Evolutionary conservation across 1,140 invertebrate species (phyloP), one percentile per base, ranked within the genome.

Genomic region (Cotesia typhae): DNA sequence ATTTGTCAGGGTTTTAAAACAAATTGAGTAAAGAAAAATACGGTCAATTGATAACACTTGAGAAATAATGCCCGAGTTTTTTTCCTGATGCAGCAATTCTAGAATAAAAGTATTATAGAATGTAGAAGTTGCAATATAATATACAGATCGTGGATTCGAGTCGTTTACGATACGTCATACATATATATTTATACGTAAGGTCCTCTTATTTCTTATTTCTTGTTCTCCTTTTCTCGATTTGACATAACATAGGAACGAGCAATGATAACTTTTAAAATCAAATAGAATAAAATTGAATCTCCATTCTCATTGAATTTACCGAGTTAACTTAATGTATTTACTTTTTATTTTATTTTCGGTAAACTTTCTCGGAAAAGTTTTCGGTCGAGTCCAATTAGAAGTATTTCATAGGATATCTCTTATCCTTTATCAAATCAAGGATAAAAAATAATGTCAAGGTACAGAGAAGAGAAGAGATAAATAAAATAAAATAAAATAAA

Each of bases 11-110:
- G 53, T n/a, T 55, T 55, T 17, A 6, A n/a, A 14, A 17, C 4
- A 55, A 14, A 55, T 28, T 20, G 4, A 28, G 14, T 59, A 28
- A 59, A 59, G 20, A 59, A 59, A 28, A 20, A 59, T 59, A 20
- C 57, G 4, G 5, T 59, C 20, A 28, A 59, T 59, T 20, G 57
- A 59, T 20, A 28, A 59, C 57, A 59, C 57, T 59, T 28, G 20
- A 59, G 28, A 59, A 47, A 47, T 47, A 47, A 47, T 47, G 10
- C 41, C 41, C 2, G 6, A 9, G 57, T 59, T 59, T 59, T 59
- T 55, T 20, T 59, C 57, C 57, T 59, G 57, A 59, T 59, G 9
- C 57, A 59, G 57, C 57, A 17, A 59, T 59, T 28, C 53, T 55
- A 4, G 53, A 5, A 55, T n/a, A 55, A n/a, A 12, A 12, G 53